These are phyloP conservation scores for Nixonia krombeini DNA, from an alignment of 1,140 invertebrate genomes.

Conservation along the genomic window DNA sequence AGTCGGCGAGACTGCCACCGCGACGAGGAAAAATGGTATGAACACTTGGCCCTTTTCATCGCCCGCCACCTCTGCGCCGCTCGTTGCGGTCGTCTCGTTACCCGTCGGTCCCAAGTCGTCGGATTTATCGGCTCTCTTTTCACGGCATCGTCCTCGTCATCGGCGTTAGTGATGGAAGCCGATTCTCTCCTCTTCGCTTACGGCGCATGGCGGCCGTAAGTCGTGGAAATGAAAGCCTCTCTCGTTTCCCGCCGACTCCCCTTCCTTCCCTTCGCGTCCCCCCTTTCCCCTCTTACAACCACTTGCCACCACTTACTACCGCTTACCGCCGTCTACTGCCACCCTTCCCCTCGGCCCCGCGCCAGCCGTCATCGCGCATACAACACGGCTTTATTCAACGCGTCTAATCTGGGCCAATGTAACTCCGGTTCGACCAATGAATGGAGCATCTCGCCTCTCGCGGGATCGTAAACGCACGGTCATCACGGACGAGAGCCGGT, in stretches of 20 bases:
- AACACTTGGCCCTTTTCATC: too few relatives aligned
- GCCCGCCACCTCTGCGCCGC: background rate
- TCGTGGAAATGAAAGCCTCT: background rate
- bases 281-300: background rate
- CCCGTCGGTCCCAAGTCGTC: background rate
- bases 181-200: conserved; percentile 1
- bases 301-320: too few relatives aligned
- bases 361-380: too few relatives aligned
- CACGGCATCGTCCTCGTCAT: background rate
- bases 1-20: too few relatives aligned
- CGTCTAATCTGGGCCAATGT: conserved; percentile 30
- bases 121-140: background rate
- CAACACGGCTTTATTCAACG: too few relatives aligned
- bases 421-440: conserved; percentile 22
- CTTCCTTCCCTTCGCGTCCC: background rate
- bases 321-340: too few relatives aligned
- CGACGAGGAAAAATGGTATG: conserved; percentile 1
- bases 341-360: too few relatives aligned
- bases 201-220: too few relatives aligned
- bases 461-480: conserved; percentile 14
- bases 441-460: conserved; percentile 16
- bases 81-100: background rate
- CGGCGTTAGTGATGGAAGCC: background rate
- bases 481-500: background rate
- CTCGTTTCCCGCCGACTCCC: background rate